phyloP scores from a whole-genome alignment of 2,797 vertebrate species.

The Lepilemur ruficaudatus region DNA sequence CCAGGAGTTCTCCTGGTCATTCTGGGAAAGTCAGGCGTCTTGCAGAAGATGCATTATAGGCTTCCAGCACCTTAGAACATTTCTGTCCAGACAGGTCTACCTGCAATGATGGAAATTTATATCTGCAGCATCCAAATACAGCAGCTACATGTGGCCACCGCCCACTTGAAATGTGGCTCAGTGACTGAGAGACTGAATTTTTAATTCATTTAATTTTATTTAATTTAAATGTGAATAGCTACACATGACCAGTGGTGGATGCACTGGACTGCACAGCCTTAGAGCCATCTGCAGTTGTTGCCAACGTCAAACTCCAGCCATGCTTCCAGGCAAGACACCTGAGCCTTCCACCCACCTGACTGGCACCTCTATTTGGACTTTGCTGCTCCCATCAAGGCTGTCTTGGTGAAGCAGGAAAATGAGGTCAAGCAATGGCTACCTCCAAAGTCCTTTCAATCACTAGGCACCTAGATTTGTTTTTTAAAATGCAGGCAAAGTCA shows the following conservation, averaged over 20 bases:
- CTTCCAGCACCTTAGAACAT: not conserved
- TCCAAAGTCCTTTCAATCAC: not conserved
- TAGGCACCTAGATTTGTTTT: not conserved
- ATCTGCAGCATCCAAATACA: not conserved
- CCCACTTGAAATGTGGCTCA: not conserved
- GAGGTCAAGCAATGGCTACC: not conserved
- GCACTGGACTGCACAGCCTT: not conserved
- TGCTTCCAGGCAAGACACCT: not conserved
- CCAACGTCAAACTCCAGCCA: not conserved
- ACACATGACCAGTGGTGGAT: not conserved
- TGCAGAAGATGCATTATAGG: not conserved
- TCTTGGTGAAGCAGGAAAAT: not conserved
- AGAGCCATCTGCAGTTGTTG: not conserved
- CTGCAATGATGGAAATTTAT: not conserved
- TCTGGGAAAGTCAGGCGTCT: conserved; percentile 36
- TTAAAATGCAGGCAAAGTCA: conserved; percentile 6
- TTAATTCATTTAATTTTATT: not conserved
- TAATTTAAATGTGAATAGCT: not conserved
- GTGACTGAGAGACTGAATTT: not conserved
- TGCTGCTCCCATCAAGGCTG: not conserved
- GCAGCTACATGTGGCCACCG: not conserved
- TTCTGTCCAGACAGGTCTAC: not conserved
- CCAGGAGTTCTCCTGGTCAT: conserved; percentile 23
- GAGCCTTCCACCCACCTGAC: not conserved
- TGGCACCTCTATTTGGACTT: not conserved